These are phyloP conservation scores for Noctuana brunneofusca DNA, from an alignment of 2,888 invertebrate genomes.

Conservation along the genomic window DNA sequence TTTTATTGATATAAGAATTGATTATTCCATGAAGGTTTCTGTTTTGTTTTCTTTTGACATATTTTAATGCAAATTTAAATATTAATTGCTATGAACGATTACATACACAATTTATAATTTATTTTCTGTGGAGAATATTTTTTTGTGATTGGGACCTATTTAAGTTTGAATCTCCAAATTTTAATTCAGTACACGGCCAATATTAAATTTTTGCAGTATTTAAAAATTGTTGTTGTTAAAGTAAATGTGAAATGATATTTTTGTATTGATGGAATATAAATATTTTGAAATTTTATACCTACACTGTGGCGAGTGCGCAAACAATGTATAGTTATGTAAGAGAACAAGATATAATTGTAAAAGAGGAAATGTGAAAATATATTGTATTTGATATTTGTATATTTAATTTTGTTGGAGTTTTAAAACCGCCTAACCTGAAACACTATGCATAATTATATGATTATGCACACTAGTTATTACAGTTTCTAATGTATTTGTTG, in stretches of 20 bases:
- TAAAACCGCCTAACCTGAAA: background rate
- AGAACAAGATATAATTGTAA: background rate
- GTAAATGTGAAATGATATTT: slow-evolving; percentile 23
- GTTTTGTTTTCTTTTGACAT: slow-evolving; percentile 12
- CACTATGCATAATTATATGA: no score
- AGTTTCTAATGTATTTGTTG: no score
- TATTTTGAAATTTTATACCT: background rate
- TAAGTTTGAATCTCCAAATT: slow-evolving; percentile 8
- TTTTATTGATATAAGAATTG: slow-evolving; percentile 5
- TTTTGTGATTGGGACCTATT: background rate
- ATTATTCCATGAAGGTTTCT: slow-evolving; percentile 14
- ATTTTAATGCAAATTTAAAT: slow-evolving; percentile 6
- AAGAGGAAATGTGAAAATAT: background rate
- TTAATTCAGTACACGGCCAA: background rate
- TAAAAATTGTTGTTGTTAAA: slow-evolving; percentile 14
- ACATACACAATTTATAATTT: background rate
- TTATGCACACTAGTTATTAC: no score
- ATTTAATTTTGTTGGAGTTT: no score
- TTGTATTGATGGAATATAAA: slow-evolving; percentile 19
- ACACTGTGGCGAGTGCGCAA: background rate
- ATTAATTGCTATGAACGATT: background rate
- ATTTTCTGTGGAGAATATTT: slow-evolving; percentile 1
- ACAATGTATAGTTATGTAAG: slow-evolving; percentile 6
- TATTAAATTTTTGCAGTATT: background rate
- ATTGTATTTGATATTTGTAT: slow-evolving; percentile 3